Percentiles rank a stretch among this genome's conserved stretches.
Conservation (phyloP, 2,797 vertebrate genomes). For the Ambastaia sidthimunki region DNA sequence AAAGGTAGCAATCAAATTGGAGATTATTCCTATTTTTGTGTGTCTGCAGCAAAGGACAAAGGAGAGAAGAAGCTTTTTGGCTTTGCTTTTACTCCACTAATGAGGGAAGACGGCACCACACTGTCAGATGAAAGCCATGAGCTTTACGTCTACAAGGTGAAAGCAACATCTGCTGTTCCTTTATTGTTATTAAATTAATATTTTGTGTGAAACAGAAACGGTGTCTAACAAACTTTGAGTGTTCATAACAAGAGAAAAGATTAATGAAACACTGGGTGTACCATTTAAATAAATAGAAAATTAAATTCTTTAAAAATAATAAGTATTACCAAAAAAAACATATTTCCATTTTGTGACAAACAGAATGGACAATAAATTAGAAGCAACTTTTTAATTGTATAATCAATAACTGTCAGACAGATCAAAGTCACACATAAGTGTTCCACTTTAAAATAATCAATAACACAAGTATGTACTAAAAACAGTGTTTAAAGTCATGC, state of each 20-base stretch:
- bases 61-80: constrained; percentile 99
- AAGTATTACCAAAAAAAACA: too few relatives aligned
- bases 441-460: background rate
- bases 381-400: too few relatives aligned
- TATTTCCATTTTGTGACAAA: too few relatives aligned
- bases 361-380: too few relatives aligned
- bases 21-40: background rate
- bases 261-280: too few relatives aligned
- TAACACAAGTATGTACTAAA: constrained; percentile 3
- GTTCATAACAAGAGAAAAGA: too few relatives aligned
- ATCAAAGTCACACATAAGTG: background rate
- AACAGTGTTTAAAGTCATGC: background rate
- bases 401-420: background rate
- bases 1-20: background rate
- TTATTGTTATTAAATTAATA: background rate
- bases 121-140: constrained; percentile 96
- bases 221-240: background rate
- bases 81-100: constrained; percentile 96
- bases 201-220: background rate
- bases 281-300: too few relatives aligned
- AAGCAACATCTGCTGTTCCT: constrained; percentile 9
- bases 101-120: constrained; percentile 98
- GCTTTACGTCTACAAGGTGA: constrained; percentile 98
- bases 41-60: constrained; percentile 92
- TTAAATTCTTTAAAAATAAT: too few relatives aligned